Conservation (phyloP, 2,888 invertebrate species). For the Fabriciana adippe region DNA sequence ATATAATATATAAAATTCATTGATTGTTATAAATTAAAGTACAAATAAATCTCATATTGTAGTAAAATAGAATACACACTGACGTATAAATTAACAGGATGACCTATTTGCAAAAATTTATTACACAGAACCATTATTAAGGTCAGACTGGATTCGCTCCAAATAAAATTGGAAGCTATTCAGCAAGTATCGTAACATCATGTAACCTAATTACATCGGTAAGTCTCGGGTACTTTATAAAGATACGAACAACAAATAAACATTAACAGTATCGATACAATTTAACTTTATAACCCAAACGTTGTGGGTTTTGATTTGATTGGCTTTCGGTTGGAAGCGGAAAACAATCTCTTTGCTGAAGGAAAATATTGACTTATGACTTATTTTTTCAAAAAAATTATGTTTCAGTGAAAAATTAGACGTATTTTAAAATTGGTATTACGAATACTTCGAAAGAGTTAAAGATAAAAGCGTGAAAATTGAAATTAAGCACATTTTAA, state of each 20-base stretch:
- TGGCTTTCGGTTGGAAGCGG: slow-evolving; percentile 38
- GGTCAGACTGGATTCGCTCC: slow-evolving; percentile 41
- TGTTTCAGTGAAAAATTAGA: no score
- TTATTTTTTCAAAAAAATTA: background rate
- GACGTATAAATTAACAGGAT: slow-evolving; percentile 36
- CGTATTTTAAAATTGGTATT: no score
- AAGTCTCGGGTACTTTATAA: slow-evolving; percentile 28
- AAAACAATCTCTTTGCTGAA: slow-evolving; percentile 6
- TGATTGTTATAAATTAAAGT: background rate
- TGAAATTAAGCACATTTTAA: background rate
- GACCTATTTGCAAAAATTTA: slow-evolving; percentile 41
- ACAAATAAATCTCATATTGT: background rate
- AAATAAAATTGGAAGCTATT: slow-evolving; percentile 38
- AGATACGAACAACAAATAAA: slow-evolving; percentile 33
- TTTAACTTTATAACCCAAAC: slow-evolving; percentile 16
- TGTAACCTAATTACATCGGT: slow-evolving; percentile 36
- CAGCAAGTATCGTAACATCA: slow-evolving; percentile 33
- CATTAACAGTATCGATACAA: slow-evolving; percentile 20
- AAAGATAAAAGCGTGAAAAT: no score
- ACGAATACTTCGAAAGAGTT: no score
- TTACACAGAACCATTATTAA: slow-evolving; percentile 39
- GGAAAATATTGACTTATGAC: slow-evolving; percentile 13
- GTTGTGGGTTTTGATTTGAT: slow-evolving; percentile 16
- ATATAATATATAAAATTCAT: no score
- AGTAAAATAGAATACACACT: slow-evolving; percentile 15